Evolutionary conservation across 2,797 vertebrate species (phyloP), one percentile per base, ranked within the genome.

Genomic region (Acanthopagrus latus): DNA sequence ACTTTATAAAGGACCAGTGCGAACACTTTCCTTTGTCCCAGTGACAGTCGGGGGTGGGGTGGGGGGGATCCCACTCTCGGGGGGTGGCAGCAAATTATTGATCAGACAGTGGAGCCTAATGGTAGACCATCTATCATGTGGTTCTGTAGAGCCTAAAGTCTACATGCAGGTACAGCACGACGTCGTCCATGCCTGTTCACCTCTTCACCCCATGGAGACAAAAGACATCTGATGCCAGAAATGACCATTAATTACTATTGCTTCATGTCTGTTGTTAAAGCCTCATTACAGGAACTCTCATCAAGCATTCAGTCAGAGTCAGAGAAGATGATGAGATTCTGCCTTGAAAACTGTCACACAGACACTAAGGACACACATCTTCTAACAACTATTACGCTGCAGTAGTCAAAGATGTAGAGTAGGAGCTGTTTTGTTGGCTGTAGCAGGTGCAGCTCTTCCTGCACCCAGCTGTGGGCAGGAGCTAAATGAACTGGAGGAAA

Each of bases 11-110:
- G 74, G 70, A 80, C 67, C 72, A 67, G 55, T 60, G 82, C 62
- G 91, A 94, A 93, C 86, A 88, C 78, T 80, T 75, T 87, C 91
- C 87, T 92, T 93, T 94, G 90, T 92, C 82, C 82, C 47, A 5
- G 27, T 71, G 83, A 89, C 67, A 87, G 74, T 78, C 33, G 41
- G 7, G 21, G 10, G 59, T 69, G 52, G 27, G 65, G 3, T 2
- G 23, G 71, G 59, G 71, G 52, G 27, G 33, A 43, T 71, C 77
- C 52, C 23, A 59, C 55, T 76, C 21, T 8, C 43, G 60, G 76
- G 63, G 60, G 48, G 9, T n/a, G 54, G 68, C 60, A 64, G 74
- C 56, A 69, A 78, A 85, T 84, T 82, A 84, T 55, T 47, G 89
- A 91, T 85, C 89, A 88, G 88, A 83, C 52, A 58, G 76, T 67